Percentiles rank a stretch among this genome's conserved stretches.
These are phyloP conservation scores for Patella depressa DNA, from an alignment of 2,888 invertebrate species.

Conservation along the genomic window DNA sequence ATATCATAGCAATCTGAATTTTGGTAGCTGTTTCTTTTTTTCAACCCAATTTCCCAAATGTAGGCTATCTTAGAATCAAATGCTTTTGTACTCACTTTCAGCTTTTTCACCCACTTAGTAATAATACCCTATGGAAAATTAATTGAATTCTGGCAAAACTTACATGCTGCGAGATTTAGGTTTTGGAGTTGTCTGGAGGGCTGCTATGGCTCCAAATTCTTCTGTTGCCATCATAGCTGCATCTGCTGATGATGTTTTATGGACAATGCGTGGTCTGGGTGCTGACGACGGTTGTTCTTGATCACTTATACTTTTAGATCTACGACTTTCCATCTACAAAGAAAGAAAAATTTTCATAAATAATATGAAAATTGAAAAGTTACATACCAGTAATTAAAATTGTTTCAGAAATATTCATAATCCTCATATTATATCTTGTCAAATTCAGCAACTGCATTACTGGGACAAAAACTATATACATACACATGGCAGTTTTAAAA, in stretches of 20 bases:
- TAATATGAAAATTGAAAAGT: background rate
- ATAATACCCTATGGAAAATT: no score
- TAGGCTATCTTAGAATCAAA: no score
- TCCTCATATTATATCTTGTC: no score
- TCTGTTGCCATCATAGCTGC: constrained; percentile 57
- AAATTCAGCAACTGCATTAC: no score
- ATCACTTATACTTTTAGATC: constrained; percentile 12
- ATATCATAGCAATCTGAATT: no score
- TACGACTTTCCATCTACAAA: constrained; percentile 36
- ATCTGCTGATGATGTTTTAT: constrained; percentile 59
- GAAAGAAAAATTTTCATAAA: background rate
- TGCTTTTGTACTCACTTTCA: no score
- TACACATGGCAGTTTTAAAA: no score
- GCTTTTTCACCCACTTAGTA: no score
- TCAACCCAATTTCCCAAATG: no score
- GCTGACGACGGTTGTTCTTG: constrained; percentile 25
- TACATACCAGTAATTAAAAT: background rate
- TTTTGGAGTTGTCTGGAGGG: constrained; percentile 33
- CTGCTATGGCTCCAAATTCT: constrained; percentile 41
- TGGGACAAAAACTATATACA: no score
- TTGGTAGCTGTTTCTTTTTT: no score
- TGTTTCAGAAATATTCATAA: no score
- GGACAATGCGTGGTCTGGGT: constrained; percentile 41
- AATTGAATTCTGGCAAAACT: constrained; percentile 26
- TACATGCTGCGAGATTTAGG: constrained; percentile 54